Evolutionary conservation across 2,113 vertebrate genomes (phyloP), one percentile per base, ranked within the genome.

Genomic region (Sphaerodactylus townsendi): DNA sequence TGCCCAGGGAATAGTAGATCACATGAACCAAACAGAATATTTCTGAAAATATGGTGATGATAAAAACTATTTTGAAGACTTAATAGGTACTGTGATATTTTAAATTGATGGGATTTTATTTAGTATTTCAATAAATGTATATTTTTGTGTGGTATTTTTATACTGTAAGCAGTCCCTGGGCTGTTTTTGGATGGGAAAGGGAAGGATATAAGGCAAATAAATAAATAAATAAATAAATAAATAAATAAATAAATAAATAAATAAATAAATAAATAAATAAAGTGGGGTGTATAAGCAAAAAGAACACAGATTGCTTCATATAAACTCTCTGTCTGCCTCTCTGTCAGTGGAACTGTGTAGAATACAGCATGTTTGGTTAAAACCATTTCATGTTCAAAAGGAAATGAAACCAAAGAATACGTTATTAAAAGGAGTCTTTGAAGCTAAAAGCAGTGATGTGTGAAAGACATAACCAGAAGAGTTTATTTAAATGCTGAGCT

Each of bases 361-460:
- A 33, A 79, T 39, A 91, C 72, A 89, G 87, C 89, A 82, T 88
- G 91, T 93, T 95, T 88, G 84, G 93, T 92, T 92, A 95, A 95
- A 93, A 92, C 92, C 90, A 93, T 93, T 94, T 95, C 93, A 94
- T 90, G 95, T 94, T 95, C 93, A 94, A 95, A 95, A 94, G 90
- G 90, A 95, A 92, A 95, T 88, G 85, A 94, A 95, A 94, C 88
- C 89, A 91, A 95, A 94, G 91, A 91, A 88, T 93, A 91, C 92
- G 93, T 96, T 95, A 94, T 94, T 95, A 93, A 95, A 95, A 94
- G 88, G 87, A 94, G 90, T 65, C 94, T 96, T 95, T 96, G 96
- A 95, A 95, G 93, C 85, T 84, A 92, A 92, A 94, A 93, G 94
- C 85, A 90, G 92, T 93, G 95, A 95, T 94, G 93, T 96, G 95